Conservation (phyloP, 2,888 invertebrate species). For the Geophilus truncorum region DNA sequence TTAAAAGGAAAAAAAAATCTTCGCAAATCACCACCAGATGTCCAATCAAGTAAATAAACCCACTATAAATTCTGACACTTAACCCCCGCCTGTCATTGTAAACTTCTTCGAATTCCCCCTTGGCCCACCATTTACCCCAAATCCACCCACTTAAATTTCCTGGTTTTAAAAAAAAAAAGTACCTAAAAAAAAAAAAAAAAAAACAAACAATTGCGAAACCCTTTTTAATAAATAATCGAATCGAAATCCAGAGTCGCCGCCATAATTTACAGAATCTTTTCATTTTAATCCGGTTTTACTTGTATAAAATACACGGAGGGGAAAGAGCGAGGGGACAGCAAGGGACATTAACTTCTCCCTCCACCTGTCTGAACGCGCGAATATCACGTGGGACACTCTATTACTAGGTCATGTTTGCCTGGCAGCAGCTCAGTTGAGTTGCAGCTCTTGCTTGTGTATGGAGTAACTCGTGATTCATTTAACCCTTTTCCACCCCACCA, state of each 20-base stretch:
- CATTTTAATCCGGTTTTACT: not conserved
- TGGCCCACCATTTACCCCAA: not conserved
- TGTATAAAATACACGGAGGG: not conserved
- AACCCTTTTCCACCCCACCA: not conserved
- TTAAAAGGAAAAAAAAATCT: not conserved
- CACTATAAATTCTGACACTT: not conserved
- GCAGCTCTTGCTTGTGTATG: not conserved
- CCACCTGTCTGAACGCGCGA: slow-evolving; percentile 15
- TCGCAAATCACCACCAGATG: not conserved
- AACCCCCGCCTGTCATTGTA: not conserved
- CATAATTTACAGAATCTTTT: slow-evolving; percentile 6
- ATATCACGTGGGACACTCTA: slow-evolving; percentile 5
- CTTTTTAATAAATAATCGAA: not conserved
- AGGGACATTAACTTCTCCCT: slow-evolving; percentile 20
- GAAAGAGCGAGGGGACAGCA: not conserved
- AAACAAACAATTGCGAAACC: not conserved
- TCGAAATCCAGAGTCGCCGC: not conserved
- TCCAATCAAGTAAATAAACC: not conserved
- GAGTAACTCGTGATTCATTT: slow-evolving; percentile 16
- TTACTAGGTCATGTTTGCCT: slow-evolving; percentile 20
- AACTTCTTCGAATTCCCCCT: not conserved
- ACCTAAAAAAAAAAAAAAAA: not conserved
- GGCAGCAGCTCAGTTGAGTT: slow-evolving; percentile 20
- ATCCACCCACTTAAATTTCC: not conserved
- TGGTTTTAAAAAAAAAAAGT: not conserved